Percentiles rank a stretch among this genome's conserved stretches.
phyloP scores from a whole-genome alignment of 2,113 vertebrate species.

The Steatornis caripensis region DNA sequence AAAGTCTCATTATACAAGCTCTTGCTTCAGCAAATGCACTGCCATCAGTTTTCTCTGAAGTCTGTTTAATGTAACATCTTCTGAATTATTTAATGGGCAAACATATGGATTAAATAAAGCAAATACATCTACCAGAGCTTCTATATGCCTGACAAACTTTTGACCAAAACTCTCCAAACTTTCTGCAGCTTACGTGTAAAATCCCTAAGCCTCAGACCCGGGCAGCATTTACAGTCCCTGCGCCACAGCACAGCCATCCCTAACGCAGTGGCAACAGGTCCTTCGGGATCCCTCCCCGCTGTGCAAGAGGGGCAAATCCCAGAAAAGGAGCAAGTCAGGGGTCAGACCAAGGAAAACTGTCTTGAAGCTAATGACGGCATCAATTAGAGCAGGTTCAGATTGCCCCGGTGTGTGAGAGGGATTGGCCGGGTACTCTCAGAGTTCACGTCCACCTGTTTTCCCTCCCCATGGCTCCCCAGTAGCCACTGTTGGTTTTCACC shows the following conservation, averaged over 20 bases:
- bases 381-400: background rate
- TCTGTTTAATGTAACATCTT: conserved; percentile 49
- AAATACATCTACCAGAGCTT: conserved; percentile 14
- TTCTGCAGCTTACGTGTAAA: background rate
- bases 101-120: conserved; percentile 56
- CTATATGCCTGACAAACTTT: background rate
- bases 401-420: background rate
- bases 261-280: background rate
- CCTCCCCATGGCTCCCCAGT: background rate
- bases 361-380: background rate
- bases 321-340: background rate
- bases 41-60: conserved; percentile 46
- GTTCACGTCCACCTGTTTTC: background rate
- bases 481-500: background rate
- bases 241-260: background rate
- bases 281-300: background rate
- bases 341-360: background rate
- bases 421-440: background rate
- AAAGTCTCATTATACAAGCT: conserved; percentile 45
- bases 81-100: conserved; percentile 65
- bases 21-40: conserved; percentile 53
- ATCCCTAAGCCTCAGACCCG: background rate
- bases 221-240: background rate
- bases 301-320: background rate
- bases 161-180: background rate